These are phyloP conservation scores for Crypturellus undulatus DNA, from an alignment of 2,113 vertebrate species.

Conservation along the genomic window DNA sequence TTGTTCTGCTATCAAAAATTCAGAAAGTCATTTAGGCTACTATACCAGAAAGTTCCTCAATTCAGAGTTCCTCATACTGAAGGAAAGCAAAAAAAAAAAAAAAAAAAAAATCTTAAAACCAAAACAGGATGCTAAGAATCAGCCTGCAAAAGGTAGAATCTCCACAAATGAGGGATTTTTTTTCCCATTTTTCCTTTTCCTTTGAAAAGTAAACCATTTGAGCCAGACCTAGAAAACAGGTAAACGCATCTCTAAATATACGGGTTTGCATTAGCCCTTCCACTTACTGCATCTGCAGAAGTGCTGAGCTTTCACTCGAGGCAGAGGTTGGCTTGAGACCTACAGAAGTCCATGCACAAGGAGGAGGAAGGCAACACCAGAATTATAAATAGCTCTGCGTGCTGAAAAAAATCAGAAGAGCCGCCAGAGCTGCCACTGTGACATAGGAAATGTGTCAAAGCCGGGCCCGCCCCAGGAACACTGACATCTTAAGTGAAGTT, in stretches of 20 bases:
- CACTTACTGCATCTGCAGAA: not conserved
- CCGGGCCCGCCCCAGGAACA: not conserved
- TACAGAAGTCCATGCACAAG: not conserved
- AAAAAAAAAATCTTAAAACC: not conserved
- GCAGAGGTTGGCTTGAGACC: not conserved
- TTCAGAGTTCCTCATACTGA: slow-evolving; percentile 55
- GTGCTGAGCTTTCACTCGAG: not conserved
- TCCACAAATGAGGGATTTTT: not conserved
- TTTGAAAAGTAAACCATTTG: not conserved
- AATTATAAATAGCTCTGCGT: not conserved
- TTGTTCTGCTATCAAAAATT: not conserved
- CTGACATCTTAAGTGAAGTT: not conserved
- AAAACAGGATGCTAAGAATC: slow-evolving; percentile 66
- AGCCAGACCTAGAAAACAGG: not conserved
- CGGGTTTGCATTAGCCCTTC: not conserved
- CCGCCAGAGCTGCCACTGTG: not conserved
- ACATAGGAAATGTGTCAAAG: not conserved
- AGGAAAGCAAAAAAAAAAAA: slow-evolving; percentile 19
- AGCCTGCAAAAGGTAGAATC: slow-evolving; percentile 34
- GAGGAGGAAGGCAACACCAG: not conserved
- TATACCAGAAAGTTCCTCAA: slow-evolving; percentile 32
- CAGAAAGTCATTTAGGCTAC: not conserved
- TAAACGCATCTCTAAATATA: not conserved
- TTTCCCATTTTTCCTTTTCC: not conserved
- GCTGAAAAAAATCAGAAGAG: not conserved